These are phyloP conservation scores for Aleiodes sp. DNA, from an alignment of 1,140 invertebrate genomes.

Conservation along the genomic window DNA sequence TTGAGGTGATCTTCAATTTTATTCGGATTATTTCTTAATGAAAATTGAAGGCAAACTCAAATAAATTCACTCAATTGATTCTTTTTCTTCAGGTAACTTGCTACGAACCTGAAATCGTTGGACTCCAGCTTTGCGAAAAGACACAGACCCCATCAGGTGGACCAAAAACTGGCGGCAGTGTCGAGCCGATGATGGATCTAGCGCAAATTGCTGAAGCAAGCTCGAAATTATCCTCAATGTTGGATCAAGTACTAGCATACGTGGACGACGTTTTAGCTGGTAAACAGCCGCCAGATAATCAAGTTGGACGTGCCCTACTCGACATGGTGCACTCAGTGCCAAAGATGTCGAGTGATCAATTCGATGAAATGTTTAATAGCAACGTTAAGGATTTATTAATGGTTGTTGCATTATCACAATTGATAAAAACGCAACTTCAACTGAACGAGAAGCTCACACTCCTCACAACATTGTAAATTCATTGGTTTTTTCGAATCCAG, in stretches of 20 bases:
- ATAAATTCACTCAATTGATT: conserved; percentile 6
- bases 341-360: conserved; percentile 88
- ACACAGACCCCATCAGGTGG: conserved; percentile 66
- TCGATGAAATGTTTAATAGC: conserved; percentile 94
- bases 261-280: conserved; percentile 88
- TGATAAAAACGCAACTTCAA: conserved; percentile 95
- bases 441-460: conserved; percentile 94
- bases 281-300: conserved; percentile 78
- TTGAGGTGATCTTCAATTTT: conserved; percentile 70
- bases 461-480: conserved; percentile 73
- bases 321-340: conserved; percentile 92
- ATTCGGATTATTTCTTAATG: not conserved
- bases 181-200: conserved; percentile 86
- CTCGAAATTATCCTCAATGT: conserved; percentile 75
- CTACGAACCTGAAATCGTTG: conserved; percentile 91
- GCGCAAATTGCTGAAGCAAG: conserved; percentile 87
- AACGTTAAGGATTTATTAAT: conserved; percentile 97
- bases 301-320: conserved; percentile 83
- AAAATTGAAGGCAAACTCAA: not conserved
- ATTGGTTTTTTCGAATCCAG: not conserved
- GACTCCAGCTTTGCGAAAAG: conserved; percentile 81
- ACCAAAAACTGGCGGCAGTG: conserved; percentile 66
- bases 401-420: conserved; percentile 93
- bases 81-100: conserved; percentile 69
- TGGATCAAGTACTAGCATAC: conserved; percentile 85